A percentile compares a stretch with the other conserved stretches of the same genome.
Conservation (phyloP, 1,140 invertebrate species). For the Drosophila nannoptera region DNA sequence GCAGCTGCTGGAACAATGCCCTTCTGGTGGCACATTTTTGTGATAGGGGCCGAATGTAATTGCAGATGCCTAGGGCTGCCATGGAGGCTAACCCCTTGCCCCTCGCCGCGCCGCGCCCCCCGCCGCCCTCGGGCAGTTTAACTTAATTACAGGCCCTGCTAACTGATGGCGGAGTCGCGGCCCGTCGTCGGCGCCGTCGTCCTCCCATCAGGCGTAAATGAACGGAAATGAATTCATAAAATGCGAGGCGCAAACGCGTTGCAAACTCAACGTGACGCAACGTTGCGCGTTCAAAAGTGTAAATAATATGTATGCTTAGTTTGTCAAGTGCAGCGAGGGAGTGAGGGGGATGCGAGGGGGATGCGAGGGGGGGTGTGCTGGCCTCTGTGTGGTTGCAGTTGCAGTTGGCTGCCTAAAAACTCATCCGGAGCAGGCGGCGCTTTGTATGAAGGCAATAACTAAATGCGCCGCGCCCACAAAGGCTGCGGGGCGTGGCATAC, state of each 20-base stretch:
- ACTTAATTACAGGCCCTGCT: slow-evolving; percentile 68
- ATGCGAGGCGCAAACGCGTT: slow-evolving; percentile 61
- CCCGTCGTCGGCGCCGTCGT: slow-evolving; percentile 29
- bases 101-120: slow-evolving; percentile 4
- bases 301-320: slow-evolving; percentile 69
- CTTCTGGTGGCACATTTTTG: background rate
- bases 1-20: slow-evolving; percentile 15
- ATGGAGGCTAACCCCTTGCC: slow-evolving; percentile 12
- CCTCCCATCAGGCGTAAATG: slow-evolving; percentile 73
- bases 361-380: background rate
- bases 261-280: slow-evolving; percentile 64
- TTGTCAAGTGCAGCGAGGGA: slow-evolving; percentile 39
- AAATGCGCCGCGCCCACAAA: slow-evolving; percentile 45
- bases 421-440: slow-evolving; percentile 14
- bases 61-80: background rate
- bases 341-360: background rate
- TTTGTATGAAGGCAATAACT: slow-evolving; percentile 59
- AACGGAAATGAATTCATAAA: slow-evolving; percentile 77
- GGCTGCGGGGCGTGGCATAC: slow-evolving; percentile 1
- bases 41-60: slow-evolving; percentile 1
- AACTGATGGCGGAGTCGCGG: slow-evolving; percentile 37
- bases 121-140: slow-evolving; percentile 53
- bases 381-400: slow-evolving; percentile 19
- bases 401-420: slow-evolving; percentile 41
- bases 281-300: slow-evolving; percentile 75